Evolutionary conservation across 2,797 vertebrate genomes (phyloP), one percentile per base, ranked within the genome.

Genomic region (Fistularia tabacaria): DNA sequence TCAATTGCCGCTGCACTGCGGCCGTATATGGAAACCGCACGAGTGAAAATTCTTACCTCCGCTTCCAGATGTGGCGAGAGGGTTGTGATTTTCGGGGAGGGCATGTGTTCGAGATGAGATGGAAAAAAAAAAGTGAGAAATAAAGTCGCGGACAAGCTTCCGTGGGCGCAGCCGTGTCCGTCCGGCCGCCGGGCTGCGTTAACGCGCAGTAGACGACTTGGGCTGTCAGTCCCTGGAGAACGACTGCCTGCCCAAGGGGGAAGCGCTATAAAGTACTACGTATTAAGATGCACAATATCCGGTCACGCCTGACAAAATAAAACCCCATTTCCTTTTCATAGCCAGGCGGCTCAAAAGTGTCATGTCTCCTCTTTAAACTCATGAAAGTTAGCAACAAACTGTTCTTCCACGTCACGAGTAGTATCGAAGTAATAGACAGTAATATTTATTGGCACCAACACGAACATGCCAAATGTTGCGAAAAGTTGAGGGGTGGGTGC

Each of bases 231-330:
- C 39, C 10, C 8, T 14, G 62, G 14, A 9, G 36, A 51, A 57
- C 14, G 7, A 64, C 8, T 59, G 54, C 51, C 66, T 57, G 62
- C 25, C 5, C 25, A 25, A 25, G 25, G 25, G 25, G 25, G 25
- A 59, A 72, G 59, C 3, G 0, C 3, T 4, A 25, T 14, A 0
- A 72, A 64, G 8, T 0, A 0, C 0, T 0, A 37, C 0, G 3
- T 0, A n/a, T 10, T 8, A 0, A 38, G 9, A 9, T 1, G 3
- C 0, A 1, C 41, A 0, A 46, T 0, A 59, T 82, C 82, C 73
- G 64, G 46, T 15, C 10, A 0, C 7, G 0, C 1, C 64, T 25
- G 76, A 73, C 77, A 84, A 60, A 76, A 72, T 80, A 75, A 82
- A 71, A 39, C 2, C 2, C 3, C 1, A 3, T 36, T 10, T 14